These are phyloP conservation scores for Mastigias papua DNA, from an alignment of 30 jellyfish, hydroid and myxozoan species.

Conservation along the genomic window DNA sequence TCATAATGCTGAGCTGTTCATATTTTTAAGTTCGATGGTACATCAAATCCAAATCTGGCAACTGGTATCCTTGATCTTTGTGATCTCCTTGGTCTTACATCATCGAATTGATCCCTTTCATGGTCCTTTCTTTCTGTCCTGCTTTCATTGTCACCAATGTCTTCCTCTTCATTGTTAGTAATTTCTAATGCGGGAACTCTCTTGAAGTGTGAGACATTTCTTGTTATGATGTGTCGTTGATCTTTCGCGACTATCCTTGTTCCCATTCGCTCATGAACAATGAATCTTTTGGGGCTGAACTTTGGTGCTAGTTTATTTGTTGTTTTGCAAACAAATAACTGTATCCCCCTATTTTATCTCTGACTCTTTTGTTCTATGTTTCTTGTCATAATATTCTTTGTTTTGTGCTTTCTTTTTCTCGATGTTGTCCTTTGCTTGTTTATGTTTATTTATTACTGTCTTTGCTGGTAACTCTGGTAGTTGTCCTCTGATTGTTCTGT, in stretches of 20 bases:
- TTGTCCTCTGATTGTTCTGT: conserved; percentile 28
- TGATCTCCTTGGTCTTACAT: not conserved
- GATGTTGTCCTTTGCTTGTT: conserved; percentile 25
- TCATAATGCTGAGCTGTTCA: not conserved
- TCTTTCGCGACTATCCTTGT: conserved; percentile 59
- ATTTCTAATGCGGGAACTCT: not conserved
- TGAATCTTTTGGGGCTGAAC: conserved; percentile 54
- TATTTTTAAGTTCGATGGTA: not conserved
- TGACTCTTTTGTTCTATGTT: conserved; percentile 10
- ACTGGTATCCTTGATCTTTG: conserved; percentile 6
- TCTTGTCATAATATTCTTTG: conserved; percentile 33
- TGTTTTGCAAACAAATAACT: conserved; percentile 1
- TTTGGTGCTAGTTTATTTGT: conserved; percentile 35
- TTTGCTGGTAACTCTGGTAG: conserved; percentile 60
- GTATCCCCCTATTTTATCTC: conserved; percentile 19
- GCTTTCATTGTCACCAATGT: not conserved
- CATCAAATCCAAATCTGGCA: not conserved
- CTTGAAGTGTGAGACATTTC: conserved; percentile 5
- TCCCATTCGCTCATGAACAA: conserved; percentile 44
- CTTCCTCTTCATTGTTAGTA: not conserved
- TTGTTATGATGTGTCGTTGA: conserved; percentile 40
- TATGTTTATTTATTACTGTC: conserved; percentile 41
- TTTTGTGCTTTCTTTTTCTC: conserved; percentile 12
- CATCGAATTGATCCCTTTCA: not conserved
- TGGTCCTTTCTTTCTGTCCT: not conserved